Evolutionary conservation across 2,113 vertebrate species (phyloP), one percentile per base, ranked within the genome.

Genomic region (Poicephalus meyeri): DNA sequence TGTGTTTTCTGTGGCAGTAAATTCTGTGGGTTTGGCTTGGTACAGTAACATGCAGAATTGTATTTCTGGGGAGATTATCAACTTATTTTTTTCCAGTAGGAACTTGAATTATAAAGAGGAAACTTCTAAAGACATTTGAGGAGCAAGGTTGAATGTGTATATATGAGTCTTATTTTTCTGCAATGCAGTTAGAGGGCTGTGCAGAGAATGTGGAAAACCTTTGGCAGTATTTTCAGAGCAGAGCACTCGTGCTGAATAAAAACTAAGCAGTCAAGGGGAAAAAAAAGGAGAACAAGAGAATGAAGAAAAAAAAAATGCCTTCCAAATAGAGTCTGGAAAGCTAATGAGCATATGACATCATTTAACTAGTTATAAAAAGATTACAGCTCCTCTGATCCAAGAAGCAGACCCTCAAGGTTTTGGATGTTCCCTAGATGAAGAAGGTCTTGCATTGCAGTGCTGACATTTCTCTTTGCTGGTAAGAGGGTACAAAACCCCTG

Each of bases 171-270:
- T 95, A 95, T 95, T 97, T 96, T 96, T 95, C 96, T 97, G 97
- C 97, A 97, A 91, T 97, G 97, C 97, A 96, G 96, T 96, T 97
- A 96, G 71, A 95, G 77, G 77, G 55, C 64, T 97, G 95, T 97
- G 95, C 90, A 92, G 92, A 80, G 97, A 97, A 97, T 97, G 91
- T 97, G 96, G 94, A 97, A 97, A 95, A 96, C 93, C 93, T 95
- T 96, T 94, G 95, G 91, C 93, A 96, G 97, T 85, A 73, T 96
- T 97, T 94, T 97, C 96, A 95, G 93, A 93, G 92, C 83, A 92
- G 80, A 94, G 91, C 26, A 94, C 95, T 96, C 10, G 37, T 93
- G 91, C 86, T 94, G 95, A 97, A 96, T 97, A 95, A 96, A 96
- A 97, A 97, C 94, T 92, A 97, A 96, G 96, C 91, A 94, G 95